Base-by-base conservation (phyloP, 2,797 vertebrate genomes). In the Pseudomugil tenellus region DNA sequence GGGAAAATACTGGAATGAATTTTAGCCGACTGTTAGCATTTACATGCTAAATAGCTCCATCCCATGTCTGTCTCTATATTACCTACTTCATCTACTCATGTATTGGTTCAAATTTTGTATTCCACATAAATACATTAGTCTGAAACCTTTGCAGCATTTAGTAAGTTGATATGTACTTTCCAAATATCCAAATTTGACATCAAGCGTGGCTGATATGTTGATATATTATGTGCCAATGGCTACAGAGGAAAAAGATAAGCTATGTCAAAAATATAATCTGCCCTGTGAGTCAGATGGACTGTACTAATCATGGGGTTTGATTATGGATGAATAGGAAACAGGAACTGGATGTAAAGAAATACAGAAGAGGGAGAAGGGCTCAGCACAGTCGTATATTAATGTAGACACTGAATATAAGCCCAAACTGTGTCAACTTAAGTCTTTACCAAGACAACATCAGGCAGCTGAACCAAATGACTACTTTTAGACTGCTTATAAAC, bases 81-180 rank as follows among this genome's bases (percentile, higher is more conserved):
- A 19, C 32, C 14, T 57, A 43, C 62, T 32, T 64, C 39, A 67
- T 68, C 58, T 68, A 55, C 52, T 31, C 12, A 58, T 62, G 34
- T 72, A 31, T 80, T 75, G 64, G 46, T 76, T 71, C 73, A 79
- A 53, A 66, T 75, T 56, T 75, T 46, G 56, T 84, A 72, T 72
- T 84, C 43, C 11, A 51, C 67, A 59, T 70, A 34, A 64, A 76
- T 60, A 77, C 25, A 4, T 58, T 67, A 72, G 52, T 52, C 68
- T 79, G 72, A 70, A 59, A 66, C 46, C 74, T 85, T 80, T 91
- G 91, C 92, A 92, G 92, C 89, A 92, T 93, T 85, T 73, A 83
- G 72, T 81, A 80, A 86, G 81, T 91, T 91, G 92, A 93, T 93
- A 93, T 94, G 90, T 88, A 88, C 79, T 84, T 68, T 72, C 81